These are phyloP conservation scores for Nipponacmea schrenckii DNA, from an alignment of 2,888 invertebrate genomes.

Conservation along the genomic window DNA sequence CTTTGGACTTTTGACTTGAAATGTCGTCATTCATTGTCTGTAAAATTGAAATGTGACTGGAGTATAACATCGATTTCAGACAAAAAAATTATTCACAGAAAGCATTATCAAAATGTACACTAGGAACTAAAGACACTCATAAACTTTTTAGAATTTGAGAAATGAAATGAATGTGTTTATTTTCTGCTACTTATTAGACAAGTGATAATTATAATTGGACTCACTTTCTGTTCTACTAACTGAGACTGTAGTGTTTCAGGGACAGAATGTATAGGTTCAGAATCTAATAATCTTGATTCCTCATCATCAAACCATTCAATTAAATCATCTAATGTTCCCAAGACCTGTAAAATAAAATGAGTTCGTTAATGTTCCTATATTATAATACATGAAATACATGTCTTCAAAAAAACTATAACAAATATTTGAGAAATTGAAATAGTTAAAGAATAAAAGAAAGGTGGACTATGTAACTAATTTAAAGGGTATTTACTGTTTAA, in stretches of 20 bases:
- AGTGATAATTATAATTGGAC: not conserved
- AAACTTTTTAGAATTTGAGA: no score
- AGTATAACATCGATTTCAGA: no score
- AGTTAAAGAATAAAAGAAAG: no score
- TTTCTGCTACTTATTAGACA: no score
- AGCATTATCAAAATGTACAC: no score
- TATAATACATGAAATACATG: no score
- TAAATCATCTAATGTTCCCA: slow-evolving; percentile 93
- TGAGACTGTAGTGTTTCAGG: slow-evolving; percentile 87
- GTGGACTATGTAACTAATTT: no score
- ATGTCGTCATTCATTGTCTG: slow-evolving; percentile 92
- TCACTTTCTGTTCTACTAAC: slow-evolving; percentile 85
- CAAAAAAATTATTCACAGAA: no score
- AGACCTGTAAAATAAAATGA: slow-evolving; percentile 77
- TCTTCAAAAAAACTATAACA: no score
- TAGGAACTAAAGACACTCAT: no score
- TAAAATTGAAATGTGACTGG: slow-evolving; percentile 1
- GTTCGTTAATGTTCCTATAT: not conserved
- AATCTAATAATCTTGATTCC: slow-evolving; percentile 83
- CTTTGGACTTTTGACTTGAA: slow-evolving; percentile 89
- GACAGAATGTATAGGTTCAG: slow-evolving; percentile 89
- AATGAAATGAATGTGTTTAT: not conserved
- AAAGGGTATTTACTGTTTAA: no score
- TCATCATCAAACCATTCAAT: slow-evolving; percentile 96
- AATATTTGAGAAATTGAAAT: no score